Base-by-base conservation (phyloP, 2,888 invertebrate genomes). In the Aproaerema taeniolella region DNA sequence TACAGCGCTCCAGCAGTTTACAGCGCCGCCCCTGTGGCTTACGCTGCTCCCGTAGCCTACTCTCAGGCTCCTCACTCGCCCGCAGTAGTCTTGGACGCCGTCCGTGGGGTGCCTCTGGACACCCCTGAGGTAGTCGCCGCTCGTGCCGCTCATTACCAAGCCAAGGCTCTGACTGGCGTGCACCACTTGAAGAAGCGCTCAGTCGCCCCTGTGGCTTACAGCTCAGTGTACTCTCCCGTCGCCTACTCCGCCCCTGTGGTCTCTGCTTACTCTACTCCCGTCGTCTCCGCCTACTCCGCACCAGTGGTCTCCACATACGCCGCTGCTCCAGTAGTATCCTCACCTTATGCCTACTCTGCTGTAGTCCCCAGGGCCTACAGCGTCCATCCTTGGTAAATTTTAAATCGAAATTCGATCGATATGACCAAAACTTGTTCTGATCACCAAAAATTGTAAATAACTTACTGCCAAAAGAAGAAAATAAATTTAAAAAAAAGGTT, bases 121-220 rank as follows among this genome's bases (percentile, higher is more conserved):
- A 87, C 87, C 10, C 81, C 83, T 46, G 86, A 82, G 45, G 86
- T 87, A 7, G 83, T 87, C 36, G 82, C 85, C 40, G 87, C 85
- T 24, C 82, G 81, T 41, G 74, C 75, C 34, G 77, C 73, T 6
- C 86, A 83, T 67, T 82, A 60, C 72, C 78, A 81, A 40, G 79
- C 85, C 35, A 83, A 82, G 63, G 82, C 81, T 35, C 58, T 81
- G 43, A 67, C 79, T 33, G 75, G 71, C 13, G 50, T 59, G 12
- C 86, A 87, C 55, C 77, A 80, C 40, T 67, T 87, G 37, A 62
- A 61, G 56, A 87, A 87, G 58, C 76, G 71, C 40, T 82, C 75
- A 35, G 61, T 68, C 8, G 61, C 60, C 20, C 61, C 71, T 2
- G 52, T 69, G 15, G 62, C 79, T 28, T 76, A 76, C 54, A 69